These are phyloP conservation scores for Hemibates koningsi DNA, from an alignment of 2,113 vertebrate genomes.

Conservation along the genomic window DNA sequence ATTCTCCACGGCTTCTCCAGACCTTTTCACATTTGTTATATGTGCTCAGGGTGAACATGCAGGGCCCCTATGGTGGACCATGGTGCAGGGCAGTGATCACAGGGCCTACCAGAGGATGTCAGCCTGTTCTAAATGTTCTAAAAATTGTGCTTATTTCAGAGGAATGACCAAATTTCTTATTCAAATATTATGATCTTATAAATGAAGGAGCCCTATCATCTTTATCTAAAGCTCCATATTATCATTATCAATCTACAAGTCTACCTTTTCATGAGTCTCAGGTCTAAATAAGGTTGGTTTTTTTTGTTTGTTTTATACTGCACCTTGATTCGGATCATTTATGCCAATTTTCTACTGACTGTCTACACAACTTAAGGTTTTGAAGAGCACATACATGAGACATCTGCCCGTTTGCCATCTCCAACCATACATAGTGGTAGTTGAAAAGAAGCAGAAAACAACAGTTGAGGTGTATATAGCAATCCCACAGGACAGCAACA, in stretches of 20 bases:
- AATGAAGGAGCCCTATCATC: background rate
- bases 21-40: background rate
- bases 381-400: background rate
- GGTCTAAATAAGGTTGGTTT: background rate
- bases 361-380: background rate
- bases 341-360: background rate
- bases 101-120: background rate
- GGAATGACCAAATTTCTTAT: background rate
- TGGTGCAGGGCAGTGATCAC: background rate
- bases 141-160: background rate
- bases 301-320: background rate
- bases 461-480: background rate
- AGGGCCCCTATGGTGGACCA: background rate
- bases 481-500: background rate
- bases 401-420: background rate
- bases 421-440: background rate
- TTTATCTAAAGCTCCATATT: fast-evolving
- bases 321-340: background rate
- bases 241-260: background rate
- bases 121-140: background rate
- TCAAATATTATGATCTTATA: background rate
- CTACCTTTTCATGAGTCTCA: background rate
- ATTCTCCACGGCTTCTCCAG: background rate
- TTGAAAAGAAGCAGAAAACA: background rate
- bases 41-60: background rate